Percentiles rank a stretch among this genome's conserved stretches.
These are phyloP conservation scores for Siniperca scherzeri DNA, from an alignment of 2,797 vertebrate species.

Conservation along the genomic window DNA sequence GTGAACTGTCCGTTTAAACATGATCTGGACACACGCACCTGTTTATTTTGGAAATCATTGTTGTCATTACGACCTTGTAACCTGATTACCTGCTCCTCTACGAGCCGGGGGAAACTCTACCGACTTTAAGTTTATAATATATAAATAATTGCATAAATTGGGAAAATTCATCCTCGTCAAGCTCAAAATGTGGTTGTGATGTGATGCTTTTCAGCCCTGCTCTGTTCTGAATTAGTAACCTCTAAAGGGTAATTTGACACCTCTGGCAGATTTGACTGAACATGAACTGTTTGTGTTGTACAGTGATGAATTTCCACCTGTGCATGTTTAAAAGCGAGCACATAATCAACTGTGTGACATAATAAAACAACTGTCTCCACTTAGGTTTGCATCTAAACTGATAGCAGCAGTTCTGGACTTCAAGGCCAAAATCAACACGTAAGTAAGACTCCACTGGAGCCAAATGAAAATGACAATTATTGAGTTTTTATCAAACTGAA, in stretches of 20 bases:
- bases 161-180: not conserved
- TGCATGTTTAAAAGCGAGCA: not conserved
- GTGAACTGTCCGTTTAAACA: not conserved
- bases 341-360: not conserved
- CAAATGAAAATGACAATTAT: not conserved
- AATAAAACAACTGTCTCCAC: slow-evolving; percentile 26
- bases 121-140: not conserved
- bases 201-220: too few relatives aligned
- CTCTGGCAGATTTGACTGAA: not conserved
- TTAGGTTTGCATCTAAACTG: slow-evolving; percentile 89
- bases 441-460: slow-evolving; percentile 48
- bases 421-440: slow-evolving; percentile 87
- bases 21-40: not conserved
- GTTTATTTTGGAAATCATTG: slow-evolving; percentile 7
- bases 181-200: not conserved
- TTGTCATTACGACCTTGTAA: slow-evolving; percentile 3
- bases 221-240: not conserved
- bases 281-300: not conserved
- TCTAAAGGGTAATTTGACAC: not conserved
- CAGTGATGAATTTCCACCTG: not conserved
- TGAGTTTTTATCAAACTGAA: not conserved
- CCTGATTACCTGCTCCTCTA: not conserved
- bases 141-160: not conserved
- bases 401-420: slow-evolving; percentile 91
- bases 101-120: not conserved